Base-by-base conservation (phyloP, 1,140 invertebrate genomes). In the Drosophila chauvacae region DNA sequence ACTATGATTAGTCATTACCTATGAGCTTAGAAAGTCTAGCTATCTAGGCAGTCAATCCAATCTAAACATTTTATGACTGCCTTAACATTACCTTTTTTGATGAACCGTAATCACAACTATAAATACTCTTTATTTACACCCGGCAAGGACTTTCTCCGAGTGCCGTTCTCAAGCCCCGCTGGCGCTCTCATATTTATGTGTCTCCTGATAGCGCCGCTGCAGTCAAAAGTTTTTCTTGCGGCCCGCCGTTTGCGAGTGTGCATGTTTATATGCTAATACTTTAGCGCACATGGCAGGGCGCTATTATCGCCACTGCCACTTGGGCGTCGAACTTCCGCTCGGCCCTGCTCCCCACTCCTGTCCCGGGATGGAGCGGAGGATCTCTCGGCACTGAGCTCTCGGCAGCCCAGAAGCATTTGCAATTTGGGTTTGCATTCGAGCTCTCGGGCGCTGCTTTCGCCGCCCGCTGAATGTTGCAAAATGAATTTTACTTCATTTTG, bases 401-500 rank as follows among this genome's bases (percentile, higher is more conserved):
- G 37, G 81, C 77, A 80, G 70, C 74, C 77, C 77, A 51, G 65
- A 82, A 84, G 85, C 84, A 78, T 70, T 78, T 88, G 83, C 83
- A 87, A 84, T 87, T 87, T 84, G 33, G 59, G 72, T 77, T 83
- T 74, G 68, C 58, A 81, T 71, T 59, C 55, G 69, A 56, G 42
- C 42, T 47, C 14, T 37, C 51, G 18, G 41, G 60, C 47, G 62
- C 48, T 30, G 16, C 59, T 10, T 14, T 72, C 44, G 57, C 72
- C 63, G 45, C 55, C 68, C 53, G 44, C 59, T 62, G 80, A 72
- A 63, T 62, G 78, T 76, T 81, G 78, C 81, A 90, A 90, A 90
- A 90, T 90, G 81, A 88, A 90, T 90, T 90, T 90, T 85, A 90
- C 85, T 90, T 90, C 85, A 90, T 90, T 90, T 90, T 90, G 85